Percentiles rank a stretch among this genome's conserved stretches.
phyloP scores from a whole-genome alignment of 2,797 vertebrate species.

The Sebastiscus albofasciatus region DNA sequence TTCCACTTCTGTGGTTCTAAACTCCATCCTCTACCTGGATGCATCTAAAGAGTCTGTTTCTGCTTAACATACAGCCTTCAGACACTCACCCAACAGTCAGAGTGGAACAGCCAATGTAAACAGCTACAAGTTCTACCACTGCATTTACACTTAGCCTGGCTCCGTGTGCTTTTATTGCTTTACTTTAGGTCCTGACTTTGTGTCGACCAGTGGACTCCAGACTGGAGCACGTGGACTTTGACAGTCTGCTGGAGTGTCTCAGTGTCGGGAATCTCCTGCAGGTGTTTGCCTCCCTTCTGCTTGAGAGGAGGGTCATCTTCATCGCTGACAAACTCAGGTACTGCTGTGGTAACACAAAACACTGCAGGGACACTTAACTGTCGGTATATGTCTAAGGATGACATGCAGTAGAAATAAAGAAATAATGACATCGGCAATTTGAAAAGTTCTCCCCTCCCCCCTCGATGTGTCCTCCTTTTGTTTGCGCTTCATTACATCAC shows the following conservation, averaged over 20 bases:
- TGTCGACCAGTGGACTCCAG: conserved; percentile 94
- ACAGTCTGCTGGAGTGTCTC: conserved; percentile 92
- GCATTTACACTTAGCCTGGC: not conserved
- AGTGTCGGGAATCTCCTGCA: conserved; percentile 86
- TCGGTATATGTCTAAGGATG: not conserved
- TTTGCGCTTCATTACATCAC: not conserved
- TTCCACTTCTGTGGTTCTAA: not conserved
- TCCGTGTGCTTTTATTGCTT: not conserved
- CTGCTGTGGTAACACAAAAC: not conserved
- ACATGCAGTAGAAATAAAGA: not conserved
- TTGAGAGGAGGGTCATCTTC: conserved; percentile 97
- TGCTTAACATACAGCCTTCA: not conserved
- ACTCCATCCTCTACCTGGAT: not conserved
- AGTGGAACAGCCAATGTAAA: not conserved
- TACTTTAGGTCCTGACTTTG: conserved; percentile 89
- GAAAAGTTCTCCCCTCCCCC: fast-evolving
- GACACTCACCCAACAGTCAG: not conserved
- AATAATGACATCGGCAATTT: not conserved
- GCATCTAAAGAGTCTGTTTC: not conserved
- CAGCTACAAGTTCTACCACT: not conserved
- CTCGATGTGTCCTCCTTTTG: not conserved
- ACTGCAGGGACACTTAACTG: not conserved
- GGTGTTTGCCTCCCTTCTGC: conserved; percentile 94
- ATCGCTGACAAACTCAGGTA: conserved; percentile 96
- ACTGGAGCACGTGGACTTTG: conserved; percentile 95